Evolutionary conservation across 2,113 vertebrate genomes (phyloP), one percentile per base, ranked within the genome.

Genomic region (Zosterops borbonicus): DNA sequence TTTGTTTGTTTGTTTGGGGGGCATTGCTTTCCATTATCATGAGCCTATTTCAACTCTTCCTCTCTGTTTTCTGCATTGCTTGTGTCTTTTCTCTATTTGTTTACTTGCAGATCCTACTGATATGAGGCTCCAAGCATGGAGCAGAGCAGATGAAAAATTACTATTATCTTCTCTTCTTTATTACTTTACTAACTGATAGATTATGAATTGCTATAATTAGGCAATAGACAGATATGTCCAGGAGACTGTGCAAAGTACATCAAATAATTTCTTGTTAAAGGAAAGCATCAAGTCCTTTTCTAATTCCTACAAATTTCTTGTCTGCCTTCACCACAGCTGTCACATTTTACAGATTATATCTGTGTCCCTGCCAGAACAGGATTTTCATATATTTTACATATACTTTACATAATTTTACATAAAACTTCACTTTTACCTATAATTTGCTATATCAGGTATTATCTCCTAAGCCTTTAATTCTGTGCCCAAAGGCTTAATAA

Each of bases 381-480:
- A 49, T 65, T 73, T 37, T 74, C 2, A 13, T 73, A 24, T 50
- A 73, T 80, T 90, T 92, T 95, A 64, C 81, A 95, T 83, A 5
- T 68, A 58, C 88, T 96, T 90, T 90, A 83, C 90, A 83, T 92
- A 85, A 22, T 74, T 95, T 93, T 90, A 83, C 90, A 95, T 90
- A 67, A 86, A 87, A 74, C 9, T 73, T 55, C 46, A 90, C 16
- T 90, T 88, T 59, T 93, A 47, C 33, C 25, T 76, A 39, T 50
- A 58, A 71, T 93, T 86, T 92, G 5, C 33, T 70, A 6, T 94
- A 67, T 80, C 59, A 74, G 19, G 16, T 93, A 59, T 83, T n/a
- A 83, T 83, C 5, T 69, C 7, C 59, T 83, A 27, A 83, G 53
- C 18, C 29, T 95, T 89, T 74, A 92, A 47, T 83, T 67, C 33